phyloP scores from a whole-genome alignment of 2,113 vertebrate species.

The human region DNA sequence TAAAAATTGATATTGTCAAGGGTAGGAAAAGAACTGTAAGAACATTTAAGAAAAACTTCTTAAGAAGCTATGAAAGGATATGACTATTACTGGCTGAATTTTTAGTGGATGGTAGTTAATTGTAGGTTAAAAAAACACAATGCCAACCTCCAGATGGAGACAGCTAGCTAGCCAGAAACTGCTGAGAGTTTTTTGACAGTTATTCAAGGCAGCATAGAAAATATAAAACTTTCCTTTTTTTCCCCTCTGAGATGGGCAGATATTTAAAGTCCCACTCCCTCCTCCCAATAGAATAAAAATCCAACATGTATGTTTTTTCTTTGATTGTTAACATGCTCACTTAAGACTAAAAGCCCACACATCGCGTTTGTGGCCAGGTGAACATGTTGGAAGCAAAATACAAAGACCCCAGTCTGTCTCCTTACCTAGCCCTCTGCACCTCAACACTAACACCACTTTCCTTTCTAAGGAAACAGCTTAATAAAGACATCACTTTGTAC shows the following conservation, averaged over 20 bases:
- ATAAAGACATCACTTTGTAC: background rate
- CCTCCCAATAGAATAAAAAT: background rate
- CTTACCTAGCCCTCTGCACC: background rate
- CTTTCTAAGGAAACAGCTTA: background rate
- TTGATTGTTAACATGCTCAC: background rate
- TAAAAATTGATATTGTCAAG: background rate
- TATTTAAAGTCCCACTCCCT: slow-evolving; percentile 8
- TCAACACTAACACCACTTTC: background rate
- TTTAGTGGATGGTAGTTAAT: background rate
- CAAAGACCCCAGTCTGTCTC: background rate
- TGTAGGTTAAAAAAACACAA: slow-evolving; percentile 47
- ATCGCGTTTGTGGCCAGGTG: background rate
- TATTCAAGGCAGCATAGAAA: slow-evolving; percentile 18
- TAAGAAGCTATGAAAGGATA: slow-evolving; percentile 18
- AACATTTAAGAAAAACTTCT: background rate
- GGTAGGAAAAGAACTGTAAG: background rate
- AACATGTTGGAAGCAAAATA: background rate
- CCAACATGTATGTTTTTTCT: background rate
- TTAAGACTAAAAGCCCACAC: background rate
- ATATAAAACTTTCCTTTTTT: slow-evolving; percentile 13
- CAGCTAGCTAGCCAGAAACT: background rate
- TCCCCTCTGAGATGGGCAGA: background rate
- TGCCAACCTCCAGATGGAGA: slow-evolving; percentile 36
- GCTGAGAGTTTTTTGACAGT: slow-evolving; percentile 15
- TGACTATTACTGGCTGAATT: slow-evolving; percentile 15